Evolutionary conservation across 2,797 vertebrate genomes (phyloP).

Genomic region (Hipposideros larvatus): DNA sequence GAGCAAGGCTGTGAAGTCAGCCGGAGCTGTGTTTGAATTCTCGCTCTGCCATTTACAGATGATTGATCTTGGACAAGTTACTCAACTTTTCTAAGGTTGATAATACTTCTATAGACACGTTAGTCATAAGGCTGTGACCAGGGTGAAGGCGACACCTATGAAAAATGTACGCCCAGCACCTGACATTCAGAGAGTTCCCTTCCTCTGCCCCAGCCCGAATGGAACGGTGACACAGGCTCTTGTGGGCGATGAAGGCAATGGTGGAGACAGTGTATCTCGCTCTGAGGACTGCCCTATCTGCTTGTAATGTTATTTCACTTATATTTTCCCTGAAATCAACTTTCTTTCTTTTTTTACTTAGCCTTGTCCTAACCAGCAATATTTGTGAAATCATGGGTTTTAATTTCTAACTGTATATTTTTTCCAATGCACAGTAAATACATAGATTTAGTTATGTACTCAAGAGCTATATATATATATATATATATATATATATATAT

Average conservation of each 20-base stretch:
- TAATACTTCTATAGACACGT: neutral
- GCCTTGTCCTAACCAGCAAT: neutral
- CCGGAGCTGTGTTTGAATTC: neutral
- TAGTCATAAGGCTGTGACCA: neutral
- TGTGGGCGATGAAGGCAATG: rapidly evolving
- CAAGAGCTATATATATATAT: neutral
- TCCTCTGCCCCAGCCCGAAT: neutral
- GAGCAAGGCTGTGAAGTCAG: neutral
- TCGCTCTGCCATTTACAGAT: neutral
- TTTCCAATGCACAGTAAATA: neutral
- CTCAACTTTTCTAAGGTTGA: neutral
- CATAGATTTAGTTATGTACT: neutral
- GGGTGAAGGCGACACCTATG: neutral
- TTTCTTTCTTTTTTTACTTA: neutral
- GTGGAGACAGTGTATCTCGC: neutral
- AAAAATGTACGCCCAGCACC: neutral
- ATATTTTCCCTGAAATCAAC: slow-evolving; percentile 9
- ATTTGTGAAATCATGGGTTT: slow-evolving; percentile 31
- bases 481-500: neutral
- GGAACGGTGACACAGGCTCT: neutral
- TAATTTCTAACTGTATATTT: neutral
- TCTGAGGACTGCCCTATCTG: neutral
- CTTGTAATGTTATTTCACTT: neutral
- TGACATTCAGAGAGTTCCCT: neutral
- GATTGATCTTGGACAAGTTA: neutral